These are phyloP conservation scores for Beris morrisii DNA, from an alignment of 2,888 invertebrate species.

Conservation along the genomic window DNA sequence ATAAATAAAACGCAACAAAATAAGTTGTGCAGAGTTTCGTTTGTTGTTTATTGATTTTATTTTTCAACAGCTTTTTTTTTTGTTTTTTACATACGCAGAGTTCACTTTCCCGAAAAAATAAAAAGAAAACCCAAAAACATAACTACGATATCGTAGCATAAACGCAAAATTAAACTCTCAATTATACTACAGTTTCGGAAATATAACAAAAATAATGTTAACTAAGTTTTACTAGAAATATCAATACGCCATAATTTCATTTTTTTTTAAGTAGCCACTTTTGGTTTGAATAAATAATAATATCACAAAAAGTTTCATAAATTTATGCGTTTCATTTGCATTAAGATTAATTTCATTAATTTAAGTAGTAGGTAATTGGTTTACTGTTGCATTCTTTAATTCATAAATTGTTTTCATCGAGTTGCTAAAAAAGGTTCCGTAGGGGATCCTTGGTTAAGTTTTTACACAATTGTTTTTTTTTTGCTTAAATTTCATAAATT, in stretches of 20 bases:
- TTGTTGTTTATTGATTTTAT: too few relatives aligned
- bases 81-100: too few relatives aligned
- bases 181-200: too few relatives aligned
- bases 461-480: constrained; percentile 3
- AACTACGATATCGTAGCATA: too few relatives aligned
- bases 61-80: too few relatives aligned
- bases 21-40: too few relatives aligned
- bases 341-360: constrained; percentile 16
- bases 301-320: constrained; percentile 22
- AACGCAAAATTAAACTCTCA: too few relatives aligned
- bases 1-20: too few relatives aligned
- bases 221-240: background rate
- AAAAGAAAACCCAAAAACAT: too few relatives aligned
- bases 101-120: too few relatives aligned
- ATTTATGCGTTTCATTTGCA: constrained; percentile 17
- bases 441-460: background rate
- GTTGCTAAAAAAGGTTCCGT: background rate
- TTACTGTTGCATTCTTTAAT: constrained; percentile 7
- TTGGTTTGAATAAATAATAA: constrained; percentile 11
- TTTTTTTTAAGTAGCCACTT: constrained; percentile 22
- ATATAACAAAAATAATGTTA: too few relatives aligned
- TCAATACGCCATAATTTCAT: too few relatives aligned
- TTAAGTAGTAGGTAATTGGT: constrained; percentile 3
- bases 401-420: background rate
- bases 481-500: constrained; percentile 5